phyloP scores from a whole-genome alignment of 2,113 vertebrate genomes.

The Glareola pratincola region DNA sequence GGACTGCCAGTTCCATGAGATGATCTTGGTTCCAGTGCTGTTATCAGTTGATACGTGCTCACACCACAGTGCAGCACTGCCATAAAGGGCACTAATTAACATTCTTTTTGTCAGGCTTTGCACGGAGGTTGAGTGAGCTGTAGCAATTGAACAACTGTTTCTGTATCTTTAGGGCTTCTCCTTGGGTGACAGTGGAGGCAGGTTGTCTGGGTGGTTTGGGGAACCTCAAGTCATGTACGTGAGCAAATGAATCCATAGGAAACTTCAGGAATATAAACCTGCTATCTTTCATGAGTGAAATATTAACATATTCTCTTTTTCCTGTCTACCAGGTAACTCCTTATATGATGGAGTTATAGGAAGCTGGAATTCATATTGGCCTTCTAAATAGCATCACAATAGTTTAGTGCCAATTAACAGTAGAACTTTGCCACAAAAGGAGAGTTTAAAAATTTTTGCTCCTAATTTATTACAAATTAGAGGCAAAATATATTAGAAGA shows the following conservation, averaged over 20 bases:
- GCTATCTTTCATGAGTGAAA: accelerated
- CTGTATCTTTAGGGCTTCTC: background rate
- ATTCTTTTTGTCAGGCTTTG: background rate
- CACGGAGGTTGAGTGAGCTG: background rate
- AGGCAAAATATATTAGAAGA: background rate
- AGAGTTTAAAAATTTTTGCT: background rate
- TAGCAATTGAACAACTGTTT: background rate
- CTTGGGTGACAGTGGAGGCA: background rate
- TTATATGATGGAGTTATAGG: background rate
- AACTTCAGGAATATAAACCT: background rate
- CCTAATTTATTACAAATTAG: background rate
- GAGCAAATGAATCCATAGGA: background rate
- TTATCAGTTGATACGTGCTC: background rate
- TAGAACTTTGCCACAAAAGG: background rate
- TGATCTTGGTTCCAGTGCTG: background rate
- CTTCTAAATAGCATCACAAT: background rate
- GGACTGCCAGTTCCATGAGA: background rate
- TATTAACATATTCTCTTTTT: background rate
- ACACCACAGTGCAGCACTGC: background rate
- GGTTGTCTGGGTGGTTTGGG: background rate
- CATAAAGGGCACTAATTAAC: background rate
- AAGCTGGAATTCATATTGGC: background rate
- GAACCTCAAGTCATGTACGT: background rate
- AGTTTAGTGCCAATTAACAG: background rate
- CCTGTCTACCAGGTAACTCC: background rate